Base-by-base conservation (phyloP, 2,113 vertebrate species). In the Caloenas nicobarica region DNA sequence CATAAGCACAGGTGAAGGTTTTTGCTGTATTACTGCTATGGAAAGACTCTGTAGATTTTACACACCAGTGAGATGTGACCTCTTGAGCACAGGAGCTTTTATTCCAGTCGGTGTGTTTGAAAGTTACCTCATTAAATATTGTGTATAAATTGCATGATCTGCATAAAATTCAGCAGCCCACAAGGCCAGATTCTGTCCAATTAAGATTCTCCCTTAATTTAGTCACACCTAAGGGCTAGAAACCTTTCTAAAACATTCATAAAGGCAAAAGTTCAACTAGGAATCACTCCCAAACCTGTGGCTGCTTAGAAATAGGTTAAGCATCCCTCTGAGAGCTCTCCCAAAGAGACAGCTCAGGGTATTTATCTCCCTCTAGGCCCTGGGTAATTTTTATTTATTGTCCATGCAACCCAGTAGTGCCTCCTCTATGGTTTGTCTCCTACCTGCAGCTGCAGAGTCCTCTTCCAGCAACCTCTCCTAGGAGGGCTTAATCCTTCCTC, bases 1-100 rank as follows among this genome's bases (percentile, higher is more conserved):
- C 42, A 60, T 9, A 33, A 51, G 16, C 0, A 0, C 5, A 24
- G 18, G n/a, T 9, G n/a, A 13, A 11, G 13, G 14, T 1, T 17
- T 84, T 64, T 76, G 28, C 33, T 46, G 9, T 70, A 23, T 21
- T 18, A 29, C 34, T 66, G 25, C 57, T 48, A 53, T 71, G 34
- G 10, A 36, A 66, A 38, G 34, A 9, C 51, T 50, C 53, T 48
- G 26, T 0, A 11, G 33, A 21, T 9, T 71, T 72, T 10, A 66
- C 57, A 68, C 34, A 50, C 21, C 33, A 36, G 28, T 10, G 33
- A 40, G 70, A 38, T 29, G 22, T 26, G 79, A 66, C 7, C 57
- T 60, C 58, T 72, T 11, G 71, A 57, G 54, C 6, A 60, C 26
- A 21, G 69, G 40, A 62, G 9, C 2, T 29, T 58, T 68, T 61